These are phyloP conservation scores for Polypedilum pembai DNA, from an alignment of 1,140 invertebrate species.

Conservation along the genomic window DNA sequence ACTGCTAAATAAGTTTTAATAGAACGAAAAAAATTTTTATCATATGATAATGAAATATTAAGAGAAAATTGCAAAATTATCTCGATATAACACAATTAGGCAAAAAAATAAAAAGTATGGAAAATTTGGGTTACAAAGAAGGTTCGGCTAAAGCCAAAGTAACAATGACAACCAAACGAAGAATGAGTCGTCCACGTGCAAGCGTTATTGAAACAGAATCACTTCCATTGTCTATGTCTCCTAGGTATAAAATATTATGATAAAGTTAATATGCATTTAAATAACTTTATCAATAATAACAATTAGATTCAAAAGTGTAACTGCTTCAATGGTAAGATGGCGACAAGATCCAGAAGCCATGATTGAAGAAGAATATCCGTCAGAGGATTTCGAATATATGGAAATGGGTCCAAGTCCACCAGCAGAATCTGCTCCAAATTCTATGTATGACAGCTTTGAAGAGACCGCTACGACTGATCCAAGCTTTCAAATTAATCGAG, in stretches of 20 bases:
- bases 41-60: no score
- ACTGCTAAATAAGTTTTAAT: no score
- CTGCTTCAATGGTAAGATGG: conserved; percentile 44
- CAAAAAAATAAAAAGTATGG: conserved; percentile 33
- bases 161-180: conserved; percentile 31
- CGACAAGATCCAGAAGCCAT: conserved; percentile 50
- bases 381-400: conserved; percentile 61
- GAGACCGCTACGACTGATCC: conserved; percentile 57
- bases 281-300: neutral
- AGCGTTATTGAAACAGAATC: conserved; percentile 43
- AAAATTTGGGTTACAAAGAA: conserved; percentile 44
- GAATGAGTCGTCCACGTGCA: conserved; percentile 41
- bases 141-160: conserved; percentile 40
- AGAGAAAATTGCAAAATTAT: no score
- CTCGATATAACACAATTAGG: no score
- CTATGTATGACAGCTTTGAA: conserved; percentile 65
- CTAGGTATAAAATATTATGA: conserved; percentile 34
- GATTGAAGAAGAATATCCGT: conserved; percentile 55
- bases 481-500: conserved; percentile 62
- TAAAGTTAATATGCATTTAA: conserved; percentile 36
- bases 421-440: conserved; percentile 61
- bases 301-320: conserved; percentile 42
- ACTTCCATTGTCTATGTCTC: conserved; percentile 40
- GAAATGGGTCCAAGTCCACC: conserved; percentile 64
- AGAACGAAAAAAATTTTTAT: no score